Percentiles rank a stretch among this genome's conserved stretches.
These are phyloP conservation scores for Sebastes umbrosus DNA, from an alignment of 2,797 vertebrate species.

Conservation along the genomic window DNA sequence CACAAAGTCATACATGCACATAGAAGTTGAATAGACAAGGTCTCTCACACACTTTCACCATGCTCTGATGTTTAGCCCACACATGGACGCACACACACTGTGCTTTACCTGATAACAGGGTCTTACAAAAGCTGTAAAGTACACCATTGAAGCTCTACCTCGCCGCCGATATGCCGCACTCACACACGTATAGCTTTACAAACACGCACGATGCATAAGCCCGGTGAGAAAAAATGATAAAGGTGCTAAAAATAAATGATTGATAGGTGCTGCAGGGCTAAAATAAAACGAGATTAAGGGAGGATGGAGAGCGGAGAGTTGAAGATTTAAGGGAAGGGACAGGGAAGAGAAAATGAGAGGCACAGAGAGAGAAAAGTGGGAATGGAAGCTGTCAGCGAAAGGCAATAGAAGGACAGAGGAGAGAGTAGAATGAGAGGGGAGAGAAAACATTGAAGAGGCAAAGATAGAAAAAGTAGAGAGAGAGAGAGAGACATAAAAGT, in stretches of 20 bases:
- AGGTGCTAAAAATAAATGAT: conserved; percentile 76
- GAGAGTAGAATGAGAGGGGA: conserved; percentile 26
- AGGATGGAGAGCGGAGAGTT: conserved; percentile 31
- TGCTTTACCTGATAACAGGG: conserved; percentile 35
- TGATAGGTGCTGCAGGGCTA: conserved; percentile 65
- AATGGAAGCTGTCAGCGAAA: conserved; percentile 53
- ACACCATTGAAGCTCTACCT: conserved; percentile 8
- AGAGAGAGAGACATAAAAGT: conserved; percentile 61
- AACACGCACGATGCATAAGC: background rate
- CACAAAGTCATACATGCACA: background rate
- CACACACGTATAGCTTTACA: background rate
- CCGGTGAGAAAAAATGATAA: conserved; percentile 51
- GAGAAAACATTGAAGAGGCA: conserved; percentile 40
- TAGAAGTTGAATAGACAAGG: conserved; percentile 12
- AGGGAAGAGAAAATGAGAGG: conserved; percentile 28
- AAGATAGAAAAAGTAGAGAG: conserved; percentile 49
- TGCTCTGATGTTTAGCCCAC: conserved; percentile 53
- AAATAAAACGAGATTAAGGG: conserved; percentile 65
- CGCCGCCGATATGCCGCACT: background rate
- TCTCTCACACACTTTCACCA: conserved; percentile 13
- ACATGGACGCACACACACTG: conserved; percentile 27
- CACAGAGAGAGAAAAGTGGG: conserved; percentile 22
- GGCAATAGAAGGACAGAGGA: conserved; percentile 47
- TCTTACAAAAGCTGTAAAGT: conserved; percentile 36
- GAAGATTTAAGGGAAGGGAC: conserved; percentile 45